These are phyloP conservation scores for Characodon lateralis DNA, from an alignment of 2,797 vertebrate genomes.

Conservation along the genomic window DNA sequence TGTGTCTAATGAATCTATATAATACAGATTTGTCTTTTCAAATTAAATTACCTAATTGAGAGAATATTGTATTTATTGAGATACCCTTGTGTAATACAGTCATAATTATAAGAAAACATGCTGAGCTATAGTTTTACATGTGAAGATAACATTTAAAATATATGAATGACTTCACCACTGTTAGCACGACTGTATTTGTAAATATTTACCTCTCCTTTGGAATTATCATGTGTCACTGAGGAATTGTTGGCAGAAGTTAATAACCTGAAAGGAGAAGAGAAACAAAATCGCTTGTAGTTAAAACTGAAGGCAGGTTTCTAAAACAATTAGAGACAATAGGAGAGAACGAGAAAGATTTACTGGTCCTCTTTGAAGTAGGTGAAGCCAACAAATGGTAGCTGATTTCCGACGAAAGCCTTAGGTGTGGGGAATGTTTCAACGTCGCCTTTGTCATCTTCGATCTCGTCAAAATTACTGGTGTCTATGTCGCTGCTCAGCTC, in stretches of 20 bases:
- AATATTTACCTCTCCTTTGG: conserved; percentile 85
- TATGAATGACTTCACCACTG: neutral
- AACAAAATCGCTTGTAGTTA: conserved; percentile 21
- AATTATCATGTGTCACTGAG: conserved; percentile 84
- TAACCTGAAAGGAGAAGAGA: conserved; percentile 81
- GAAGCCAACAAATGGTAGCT: conserved; percentile 98
- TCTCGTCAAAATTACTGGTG: conserved; percentile 98
- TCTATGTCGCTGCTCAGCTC: conserved; percentile 98
- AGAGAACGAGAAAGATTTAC: conserved; percentile 76
- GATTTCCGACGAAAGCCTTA: conserved; percentile 98
- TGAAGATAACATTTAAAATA: neutral
- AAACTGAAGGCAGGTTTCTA: conserved; percentile 1
- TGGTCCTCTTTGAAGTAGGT: conserved; percentile 98
- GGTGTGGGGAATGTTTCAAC: conserved; percentile 96
- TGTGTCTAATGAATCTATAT: no score
- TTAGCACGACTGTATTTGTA: neutral
- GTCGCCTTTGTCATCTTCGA: conserved; percentile 97
- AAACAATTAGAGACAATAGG: neutral
- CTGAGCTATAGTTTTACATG: no score
- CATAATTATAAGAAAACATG: neutral
- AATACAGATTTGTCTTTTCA: neutral
- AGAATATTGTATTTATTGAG: neutral
- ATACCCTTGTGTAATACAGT: neutral
- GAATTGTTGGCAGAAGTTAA: conserved; percentile 87
- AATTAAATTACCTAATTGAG: neutral